Conservation (phyloP, 2,888 invertebrate genomes). For the Zaprionus bogoriensis region DNA sequence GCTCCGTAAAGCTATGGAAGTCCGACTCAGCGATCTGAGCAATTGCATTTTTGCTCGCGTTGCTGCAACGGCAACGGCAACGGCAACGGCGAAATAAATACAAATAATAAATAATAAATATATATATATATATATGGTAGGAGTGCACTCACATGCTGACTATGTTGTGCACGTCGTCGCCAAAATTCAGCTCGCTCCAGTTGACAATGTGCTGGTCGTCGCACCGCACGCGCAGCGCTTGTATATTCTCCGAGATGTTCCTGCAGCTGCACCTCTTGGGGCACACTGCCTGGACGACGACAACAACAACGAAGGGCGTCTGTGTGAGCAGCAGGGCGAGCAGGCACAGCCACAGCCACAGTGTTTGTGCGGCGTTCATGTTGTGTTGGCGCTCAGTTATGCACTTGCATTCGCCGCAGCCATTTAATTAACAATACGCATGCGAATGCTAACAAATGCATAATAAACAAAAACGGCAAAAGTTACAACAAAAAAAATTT, state of each 20-base stretch:
- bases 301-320: conserved; percentile 31
- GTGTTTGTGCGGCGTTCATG: conserved; percentile 42
- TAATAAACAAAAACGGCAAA: conserved; percentile 66
- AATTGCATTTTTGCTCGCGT: conserved; percentile 91
- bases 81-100: background rate
- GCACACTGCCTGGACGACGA: conserved; percentile 58
- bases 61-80: conserved; percentile 81
- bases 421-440: conserved; percentile 59
- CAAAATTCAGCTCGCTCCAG: conserved; percentile 79
- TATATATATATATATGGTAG: background rate
- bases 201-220: conserved; percentile 71
- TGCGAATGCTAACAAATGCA: conserved; percentile 48
- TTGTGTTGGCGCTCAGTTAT: conserved; percentile 41
- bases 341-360: conserved; percentile 37
- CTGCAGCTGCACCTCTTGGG: conserved; percentile 79
- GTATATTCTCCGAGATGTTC: conserved; percentile 72
- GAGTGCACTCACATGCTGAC: conserved; percentile 72
- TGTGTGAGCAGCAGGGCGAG: conserved; percentile 25
- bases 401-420: conserved; percentile 33
- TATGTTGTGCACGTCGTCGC: conserved; percentile 72
- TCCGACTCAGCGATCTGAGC: conserved; percentile 88
- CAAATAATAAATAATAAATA: background rate
- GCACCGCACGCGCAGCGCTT: conserved; percentile 79
- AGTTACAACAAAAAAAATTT: conserved; percentile 65
- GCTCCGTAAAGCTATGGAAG: conserved; percentile 88